Conservation (phyloP, 1,140 invertebrate genomes). For the Formica exsecta region DNA sequence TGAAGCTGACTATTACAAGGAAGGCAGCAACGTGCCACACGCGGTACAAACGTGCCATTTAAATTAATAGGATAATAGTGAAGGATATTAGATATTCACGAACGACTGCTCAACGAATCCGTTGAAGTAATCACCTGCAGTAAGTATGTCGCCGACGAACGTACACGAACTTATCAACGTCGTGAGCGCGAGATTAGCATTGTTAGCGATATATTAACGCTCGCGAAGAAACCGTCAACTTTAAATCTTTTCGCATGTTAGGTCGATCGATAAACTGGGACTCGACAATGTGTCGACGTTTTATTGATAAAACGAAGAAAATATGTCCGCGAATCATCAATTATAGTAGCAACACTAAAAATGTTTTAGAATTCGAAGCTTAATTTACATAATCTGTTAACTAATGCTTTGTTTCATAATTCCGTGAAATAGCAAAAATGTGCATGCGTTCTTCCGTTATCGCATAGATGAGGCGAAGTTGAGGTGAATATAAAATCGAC, state of each 20-base stretch:
- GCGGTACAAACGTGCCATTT: conserved; percentile 31
- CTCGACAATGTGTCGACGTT: not conserved
- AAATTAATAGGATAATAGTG: conserved; percentile 59
- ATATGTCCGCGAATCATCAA: not conserved
- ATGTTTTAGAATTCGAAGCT: not conserved
- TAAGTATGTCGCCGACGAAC: conserved; percentile 44
- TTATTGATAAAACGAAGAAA: not conserved
- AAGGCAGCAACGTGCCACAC: conserved; percentile 14
- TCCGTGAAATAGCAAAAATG: not conserved
- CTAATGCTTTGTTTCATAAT: not conserved
- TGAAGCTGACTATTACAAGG: conserved; percentile 41
- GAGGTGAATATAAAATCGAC: not conserved
- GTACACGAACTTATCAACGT: conserved; percentile 17
- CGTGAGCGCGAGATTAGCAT: conserved; percentile 33
- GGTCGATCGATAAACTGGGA: not conserved
- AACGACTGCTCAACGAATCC: conserved; percentile 10
- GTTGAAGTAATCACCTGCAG: conserved; percentile 41
- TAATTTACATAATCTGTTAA: not conserved
- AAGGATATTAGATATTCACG: conserved; percentile 60
- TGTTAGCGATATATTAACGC: conserved; percentile 19
- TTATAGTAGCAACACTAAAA: not conserved
- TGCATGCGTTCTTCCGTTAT: not conserved
- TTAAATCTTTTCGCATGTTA: not conserved
- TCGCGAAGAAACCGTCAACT: conserved; percentile 5
- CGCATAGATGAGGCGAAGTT: not conserved